phyloP scores from a whole-genome alignment of 2,797 vertebrate genomes.

The Syngnathus rostellatus region DNA sequence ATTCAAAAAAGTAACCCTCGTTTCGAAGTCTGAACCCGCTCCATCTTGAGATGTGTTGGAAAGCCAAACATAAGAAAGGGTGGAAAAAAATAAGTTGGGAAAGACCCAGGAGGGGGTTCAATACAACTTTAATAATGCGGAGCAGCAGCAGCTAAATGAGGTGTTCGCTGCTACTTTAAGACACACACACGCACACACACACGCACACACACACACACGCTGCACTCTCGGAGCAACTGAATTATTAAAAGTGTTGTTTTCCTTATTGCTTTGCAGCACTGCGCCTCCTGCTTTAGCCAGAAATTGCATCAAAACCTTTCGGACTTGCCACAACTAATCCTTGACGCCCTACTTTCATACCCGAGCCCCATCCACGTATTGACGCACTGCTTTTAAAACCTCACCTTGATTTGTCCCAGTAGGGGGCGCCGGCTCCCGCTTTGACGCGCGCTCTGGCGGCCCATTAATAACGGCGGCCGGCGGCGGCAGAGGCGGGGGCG shows the following conservation, averaged over 20 bases:
- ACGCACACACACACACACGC: constrained; percentile 4
- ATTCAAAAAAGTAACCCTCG: not conserved
- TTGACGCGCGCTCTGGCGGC: constrained; percentile 44
- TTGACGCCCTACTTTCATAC: not conserved
- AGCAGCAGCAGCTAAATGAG: constrained; percentile 67
- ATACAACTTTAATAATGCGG: constrained; percentile 70
- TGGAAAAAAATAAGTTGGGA: constrained; percentile 34
- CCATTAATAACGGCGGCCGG: constrained; percentile 60
- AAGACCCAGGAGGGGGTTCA: constrained; percentile 56
- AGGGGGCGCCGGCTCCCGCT: constrained; percentile 1
- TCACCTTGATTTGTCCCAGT: not conserved
- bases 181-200: constrained; percentile 9
- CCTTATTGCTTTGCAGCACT: constrained; percentile 70
- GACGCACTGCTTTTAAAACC: not conserved
- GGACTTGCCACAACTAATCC: not conserved
- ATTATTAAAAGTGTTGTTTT: constrained; percentile 76
- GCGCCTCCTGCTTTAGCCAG: constrained; percentile 39
- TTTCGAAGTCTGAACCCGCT: not conserved
- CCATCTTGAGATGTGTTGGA: not conserved
- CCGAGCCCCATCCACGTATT: not conserved
- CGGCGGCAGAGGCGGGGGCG: not conserved
- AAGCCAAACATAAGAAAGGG: not conserved
- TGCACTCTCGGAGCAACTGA: constrained; percentile 57
- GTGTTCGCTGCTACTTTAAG: constrained; percentile 66
- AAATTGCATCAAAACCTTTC: not conserved